Conservation (phyloP, 2,888 invertebrate genomes). For the Himalopsyche japonica region DNA sequence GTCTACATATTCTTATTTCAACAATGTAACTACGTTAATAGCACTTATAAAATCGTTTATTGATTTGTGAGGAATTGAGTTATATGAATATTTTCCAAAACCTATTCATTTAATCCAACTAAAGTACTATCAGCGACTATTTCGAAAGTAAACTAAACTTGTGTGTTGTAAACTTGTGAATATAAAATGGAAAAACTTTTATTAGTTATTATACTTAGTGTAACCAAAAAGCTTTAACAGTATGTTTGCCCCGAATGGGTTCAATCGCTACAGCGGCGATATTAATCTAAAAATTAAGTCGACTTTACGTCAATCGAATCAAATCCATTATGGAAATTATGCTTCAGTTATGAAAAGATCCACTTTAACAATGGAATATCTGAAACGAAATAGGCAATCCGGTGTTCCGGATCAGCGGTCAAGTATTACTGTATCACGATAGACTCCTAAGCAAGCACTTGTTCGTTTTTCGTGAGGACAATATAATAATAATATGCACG, state of each 20-base stretch:
- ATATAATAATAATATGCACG: background rate
- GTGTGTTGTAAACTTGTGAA: too few relatives aligned
- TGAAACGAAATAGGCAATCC: background rate
- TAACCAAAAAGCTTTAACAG: too few relatives aligned
- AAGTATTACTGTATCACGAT: background rate
- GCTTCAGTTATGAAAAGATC: background rate
- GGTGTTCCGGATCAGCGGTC: background rate
- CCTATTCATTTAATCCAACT: too few relatives aligned
- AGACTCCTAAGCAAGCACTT: background rate
- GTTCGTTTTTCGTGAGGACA: background rate
- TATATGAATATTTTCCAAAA: too few relatives aligned
- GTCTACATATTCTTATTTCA: too few relatives aligned
- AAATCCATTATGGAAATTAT: background rate
- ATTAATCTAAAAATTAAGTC: background rate
- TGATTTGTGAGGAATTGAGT: too few relatives aligned
- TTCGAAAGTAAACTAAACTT: too few relatives aligned
- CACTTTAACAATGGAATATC: background rate
- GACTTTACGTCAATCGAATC: background rate
- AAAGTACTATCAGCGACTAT: too few relatives aligned
- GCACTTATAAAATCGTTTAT: too few relatives aligned
- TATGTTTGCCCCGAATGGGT: background rate
- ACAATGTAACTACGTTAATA: too few relatives aligned
- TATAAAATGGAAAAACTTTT: too few relatives aligned
- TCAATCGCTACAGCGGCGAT: background rate
- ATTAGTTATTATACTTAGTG: too few relatives aligned